Conservation (phyloP, 1,140 invertebrate species). For the Panagrolaimus sp. region DNA sequence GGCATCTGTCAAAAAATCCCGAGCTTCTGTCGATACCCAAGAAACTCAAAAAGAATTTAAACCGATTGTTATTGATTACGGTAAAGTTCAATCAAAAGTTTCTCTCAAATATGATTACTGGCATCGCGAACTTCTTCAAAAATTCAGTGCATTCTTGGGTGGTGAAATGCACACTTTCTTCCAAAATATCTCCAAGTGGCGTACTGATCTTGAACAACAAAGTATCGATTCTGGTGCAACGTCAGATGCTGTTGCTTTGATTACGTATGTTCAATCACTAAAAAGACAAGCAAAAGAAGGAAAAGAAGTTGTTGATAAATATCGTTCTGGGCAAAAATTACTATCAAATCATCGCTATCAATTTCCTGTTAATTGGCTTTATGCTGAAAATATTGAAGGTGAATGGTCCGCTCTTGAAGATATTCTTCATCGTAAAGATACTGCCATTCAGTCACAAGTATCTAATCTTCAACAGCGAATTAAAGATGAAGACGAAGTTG, state of each 20-base stretch:
- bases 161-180: constrained; percentile 93
- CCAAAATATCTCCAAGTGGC: constrained; percentile 81
- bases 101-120: constrained; percentile 97
- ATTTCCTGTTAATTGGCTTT: constrained; percentile 90
- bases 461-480: constrained; percentile 97
- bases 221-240: constrained; percentile 89
- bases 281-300: constrained; percentile 83
- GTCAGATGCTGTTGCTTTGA: constrained; percentile 92
- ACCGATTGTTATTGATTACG: constrained; percentile 97
- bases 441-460: constrained; percentile 88
- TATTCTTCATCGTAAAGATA: constrained; percentile 94
- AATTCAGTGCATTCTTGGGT: constrained; percentile 85
- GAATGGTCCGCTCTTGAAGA: constrained; percentile 99
- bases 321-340: constrained; percentile 84
- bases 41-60: constrained; percentile 88
- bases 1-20: constrained; percentile 91
- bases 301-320: constrained; percentile 68
- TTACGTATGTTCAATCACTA: constrained; percentile 93
- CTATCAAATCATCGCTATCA: constrained; percentile 93
- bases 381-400: constrained; percentile 97
- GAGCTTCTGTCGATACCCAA: constrained; percentile 94
- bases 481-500: constrained; percentile 94
- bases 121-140: constrained; percentile 95
- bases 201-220: constrained; percentile 90
- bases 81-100: constrained; percentile 97